Base-by-base conservation (phyloP, 2,888 invertebrate species). In the Tetrapedia diversipes region DNA sequence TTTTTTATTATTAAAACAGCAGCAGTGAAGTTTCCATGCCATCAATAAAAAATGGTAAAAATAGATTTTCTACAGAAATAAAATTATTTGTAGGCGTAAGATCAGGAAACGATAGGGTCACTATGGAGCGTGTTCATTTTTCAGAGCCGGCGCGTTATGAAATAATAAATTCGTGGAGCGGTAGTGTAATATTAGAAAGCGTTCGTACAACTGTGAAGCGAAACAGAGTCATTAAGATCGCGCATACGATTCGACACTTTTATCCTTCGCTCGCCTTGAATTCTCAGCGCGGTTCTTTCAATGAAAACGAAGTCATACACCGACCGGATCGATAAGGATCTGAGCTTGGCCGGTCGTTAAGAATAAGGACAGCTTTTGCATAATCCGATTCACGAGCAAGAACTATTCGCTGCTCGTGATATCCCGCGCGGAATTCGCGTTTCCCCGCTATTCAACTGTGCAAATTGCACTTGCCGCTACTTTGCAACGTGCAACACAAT, bases 341-440 rank as follows among this genome's bases (percentile, higher is more conserved):
- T 54, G 16, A 39, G 63, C 19, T 29, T n/a, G 14, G 60, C 47
- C 37, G 66, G 67, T 63, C 63, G 73, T 72, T 76, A 73, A 73
- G 72, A 76, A 73, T 76, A 76, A 73, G 61, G 43, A 73, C 71
- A 53, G 53, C 72, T 64, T 72, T 73, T 76, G 67, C 73, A 73
- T 73, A 76, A 76, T 76, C 76, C 56, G 73, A 76, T 63, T 49
- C 73, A 53, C 67, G 67, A 57, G 41, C 27, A 14, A 51, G 49
- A 43, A 47, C 49, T 16, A 27, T 59, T 37, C 41, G 16, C 34
- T 41, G 10, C 37, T 22, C 37, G 51, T 24, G 22, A 41, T 57
- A 63, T 34, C 24, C 49, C 43, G 43, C 22, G 47, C 32, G 61
- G 69, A 63, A 69, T 63, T 61, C 69, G 54, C 59, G 61, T 56